Evolutionary conservation across 2,888 invertebrate species (phyloP).

Genomic region (Mythimna impura): DNA sequence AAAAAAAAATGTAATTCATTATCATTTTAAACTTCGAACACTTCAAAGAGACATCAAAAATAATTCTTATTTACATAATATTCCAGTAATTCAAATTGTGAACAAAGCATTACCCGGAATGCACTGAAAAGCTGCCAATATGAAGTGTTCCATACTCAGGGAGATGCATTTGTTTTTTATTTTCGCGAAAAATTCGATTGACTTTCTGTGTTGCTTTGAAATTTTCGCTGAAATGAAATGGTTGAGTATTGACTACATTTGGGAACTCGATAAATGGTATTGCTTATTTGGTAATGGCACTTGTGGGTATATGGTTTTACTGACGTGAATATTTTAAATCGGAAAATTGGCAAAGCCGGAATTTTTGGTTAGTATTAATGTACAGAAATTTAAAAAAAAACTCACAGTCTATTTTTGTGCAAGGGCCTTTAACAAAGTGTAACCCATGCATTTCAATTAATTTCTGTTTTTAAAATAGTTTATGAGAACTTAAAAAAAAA

Average conservation of each 20-base stretch:
- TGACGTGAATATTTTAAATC: not conserved
- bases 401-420: not conserved
- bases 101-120: constrained; percentile 33
- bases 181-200: constrained; percentile 53
- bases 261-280: constrained; percentile 20
- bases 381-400: not conserved
- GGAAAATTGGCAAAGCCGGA: not conserved
- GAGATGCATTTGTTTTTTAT: constrained; percentile 48
- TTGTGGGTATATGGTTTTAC: constrained; percentile 7
- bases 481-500: too few species aligned
- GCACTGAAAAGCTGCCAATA: constrained; percentile 41
- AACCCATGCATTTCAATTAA: too few species aligned
- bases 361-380: not conserved
- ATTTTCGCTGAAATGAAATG: constrained; percentile 42
- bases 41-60: constrained; percentile 14
- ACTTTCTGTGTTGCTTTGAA: constrained; percentile 51
- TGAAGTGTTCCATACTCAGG: constrained; percentile 46
- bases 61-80: constrained; percentile 15
- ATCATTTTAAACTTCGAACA: not conserved
- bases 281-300: constrained; percentile 24
- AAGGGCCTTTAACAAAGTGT: too few species aligned
- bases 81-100: constrained; percentile 33
- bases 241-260: constrained; percentile 33
- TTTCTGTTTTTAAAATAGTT: too few species aligned
- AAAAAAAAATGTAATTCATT: too few species aligned